Base-by-base conservation (phyloP, 2,888 invertebrate genomes). In the Protonemura montana region DNA sequence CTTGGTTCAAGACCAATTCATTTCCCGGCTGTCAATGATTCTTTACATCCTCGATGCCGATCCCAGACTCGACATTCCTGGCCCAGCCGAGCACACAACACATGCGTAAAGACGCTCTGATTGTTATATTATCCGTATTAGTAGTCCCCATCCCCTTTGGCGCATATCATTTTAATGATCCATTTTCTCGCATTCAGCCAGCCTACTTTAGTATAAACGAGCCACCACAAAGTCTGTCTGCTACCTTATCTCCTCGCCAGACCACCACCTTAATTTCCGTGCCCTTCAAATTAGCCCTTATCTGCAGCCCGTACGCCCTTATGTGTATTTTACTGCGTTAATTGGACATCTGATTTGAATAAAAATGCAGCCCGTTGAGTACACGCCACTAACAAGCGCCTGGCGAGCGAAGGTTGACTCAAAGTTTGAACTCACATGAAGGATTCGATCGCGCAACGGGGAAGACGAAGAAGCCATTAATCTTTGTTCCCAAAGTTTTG, bases 401-500 rank as follows among this genome's bases (percentile, higher is more conserved):
- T 59, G 59, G 59, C 59, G 1, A 59, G 13, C 59, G 59, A 59
- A 7, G 59, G 16, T 59, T 21, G 16, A n/a, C n/a, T n/a, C n/a
- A n/a, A 59, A 59, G 59, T 59, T 59, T 59, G 59, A 59, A 21
- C 1, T 10, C 59, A 59, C 59, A 13, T 21, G 59, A 59, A 59
- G 59, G 59, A 41, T 59, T 59, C 59, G 59, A 59, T 59, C 59
- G 59, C 59, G 13, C 59, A 16, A 10, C 59, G n/a, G n/a, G n/a
- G 59, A 21, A 59, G 13, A 21, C 59, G 59, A 59, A 29, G 76
- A 27, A 84, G 59, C 84, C 84, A 84, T 84, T 84, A 84, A 84
- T 84, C 84, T 84, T 84, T 59, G 84, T 84, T 84, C 26, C 28
- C 21, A 84, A 84, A 84, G 84, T 84, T 84, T 84, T 26, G 30